Base-by-base conservation (phyloP, 2,113 vertebrate genomes). In the Turdus rufiventris region DNA sequence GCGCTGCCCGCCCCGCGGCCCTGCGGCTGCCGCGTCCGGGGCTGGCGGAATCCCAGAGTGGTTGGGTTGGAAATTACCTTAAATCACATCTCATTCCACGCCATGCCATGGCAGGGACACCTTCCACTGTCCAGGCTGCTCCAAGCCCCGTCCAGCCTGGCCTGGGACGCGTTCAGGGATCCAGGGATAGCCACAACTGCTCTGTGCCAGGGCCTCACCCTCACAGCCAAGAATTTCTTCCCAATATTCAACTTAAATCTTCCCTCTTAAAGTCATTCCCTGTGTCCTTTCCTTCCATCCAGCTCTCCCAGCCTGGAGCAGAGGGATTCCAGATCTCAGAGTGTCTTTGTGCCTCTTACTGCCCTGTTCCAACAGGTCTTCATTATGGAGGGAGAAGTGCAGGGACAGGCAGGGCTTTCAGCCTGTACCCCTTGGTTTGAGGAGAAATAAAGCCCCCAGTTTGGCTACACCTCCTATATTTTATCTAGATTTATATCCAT, bases 261-360 rank as follows among this genome's bases (percentile, higher is more conserved):
- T 4, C 33, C 18, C 2, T 58, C 25, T 34, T 29, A 34, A 76
- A 53, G 6, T 18, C 16, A 4, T 73, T 20, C 4, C 14, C 29
- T 21, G 2, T 10, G 5, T 83, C 24, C 61, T 65, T 1, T 62
- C 16, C 4, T 24, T 53, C 24, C 19, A 25, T 4, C 2, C 48
- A 48, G 5, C 36, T 61, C 77, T n/a, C 70, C 9, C 65, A 62
- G 42, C 23, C 51, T 57, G 25, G 4, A 65, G 48, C 18, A 82
- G 45, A 65, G 14, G 4, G 0, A 1, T 3, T 85, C 34, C 65
- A 71, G 16, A 36, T 10, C 40, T 11, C 0, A 0, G 8, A 38
- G 5, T 15, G 31, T 58, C 26, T 38, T 3, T 2, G 1, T 10
- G 21, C 8, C 9, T 50, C 9, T 53, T 34, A 54, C 51, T 36